Evolutionary conservation across 2,888 invertebrate genomes (phyloP), one percentile per base, ranked within the genome.

Genomic region (Dusona sp.): DNA sequence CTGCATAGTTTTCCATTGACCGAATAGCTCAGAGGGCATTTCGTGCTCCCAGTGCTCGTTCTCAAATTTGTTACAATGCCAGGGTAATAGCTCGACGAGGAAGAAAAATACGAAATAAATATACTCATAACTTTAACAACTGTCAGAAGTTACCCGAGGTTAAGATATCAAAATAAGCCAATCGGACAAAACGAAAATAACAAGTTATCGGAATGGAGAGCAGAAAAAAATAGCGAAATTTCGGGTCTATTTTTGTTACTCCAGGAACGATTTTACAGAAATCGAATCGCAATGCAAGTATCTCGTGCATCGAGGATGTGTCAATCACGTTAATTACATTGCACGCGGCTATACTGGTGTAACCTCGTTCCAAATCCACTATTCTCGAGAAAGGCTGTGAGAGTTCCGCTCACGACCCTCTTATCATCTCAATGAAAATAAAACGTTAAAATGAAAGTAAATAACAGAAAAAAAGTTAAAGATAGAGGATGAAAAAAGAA

Each of bases 251-350:
- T 36, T 36, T 38, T 22, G n/a, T 67, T 38, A 38, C n/a, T 38
- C 38, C 42, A 36, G 13, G 38, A 22, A 36, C 45, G 36, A 36
- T 51, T 38, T 51, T 25, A 16, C 13, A n/a, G 7, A 13, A 19
- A 73, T 65, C 13, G n/a, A 70, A 19, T 29, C 45, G 16, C 29
- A 6, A 25, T 11, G 25, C 45, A 25, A 70, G 29, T 25, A 48
- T 25, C 4, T 22, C 16, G 9, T 19, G 65, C 48, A 80, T 80
- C 19, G 45, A n/a, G 72, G 33, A 25, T 38, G 16, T 64, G 74
- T 68, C 79, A 75, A 78, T 81, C 77, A 57, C 72, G 80, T 86
- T 85, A 84, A 87, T 88, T 83, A 83, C 75, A 54, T 83, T 65
- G 72, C 72, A 48, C 65, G 48, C 72, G 75, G 25, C 70, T 78